Conservation (phyloP, 2,113 vertebrate species). For the Philantomba maxwellii region DNA sequence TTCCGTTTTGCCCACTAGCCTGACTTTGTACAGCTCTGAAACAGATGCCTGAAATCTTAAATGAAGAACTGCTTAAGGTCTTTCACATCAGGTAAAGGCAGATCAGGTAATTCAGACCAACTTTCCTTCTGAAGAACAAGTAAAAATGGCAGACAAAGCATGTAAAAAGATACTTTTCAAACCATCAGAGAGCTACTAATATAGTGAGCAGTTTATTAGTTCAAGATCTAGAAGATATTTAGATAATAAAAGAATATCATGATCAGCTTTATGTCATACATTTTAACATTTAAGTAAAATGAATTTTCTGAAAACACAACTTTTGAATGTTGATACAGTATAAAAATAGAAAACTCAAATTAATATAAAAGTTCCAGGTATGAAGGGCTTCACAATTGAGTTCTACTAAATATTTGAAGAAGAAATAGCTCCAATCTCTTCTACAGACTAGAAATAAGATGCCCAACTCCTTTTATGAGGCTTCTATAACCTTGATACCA, state of each 20-base stretch:
- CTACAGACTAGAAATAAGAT: background rate
- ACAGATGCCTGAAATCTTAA: background rate
- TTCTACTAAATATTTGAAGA: background rate
- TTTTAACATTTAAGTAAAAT: conserved; percentile 10
- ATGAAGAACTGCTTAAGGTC: background rate
- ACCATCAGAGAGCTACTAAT: background rate
- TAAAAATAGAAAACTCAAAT: background rate
- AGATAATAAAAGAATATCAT: background rate
- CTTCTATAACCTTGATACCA: background rate
- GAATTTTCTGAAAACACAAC: background rate
- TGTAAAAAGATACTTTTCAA: background rate
- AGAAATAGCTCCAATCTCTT: background rate
- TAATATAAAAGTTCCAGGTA: background rate
- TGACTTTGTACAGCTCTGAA: background rate
- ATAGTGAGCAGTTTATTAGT: background rate
- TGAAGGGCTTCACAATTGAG: background rate
- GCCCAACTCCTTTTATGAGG: background rate
- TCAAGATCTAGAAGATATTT: background rate
- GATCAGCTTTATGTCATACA: background rate
- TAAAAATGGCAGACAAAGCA: background rate
- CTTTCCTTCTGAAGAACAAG: background rate
- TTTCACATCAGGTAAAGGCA: background rate
- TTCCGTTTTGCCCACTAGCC: background rate
- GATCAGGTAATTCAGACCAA: background rate
- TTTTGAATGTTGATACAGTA: background rate